Evolutionary conservation across 2,113 vertebrate species (phyloP).

Genomic region (Phrynocephalus versicolor): DNA sequence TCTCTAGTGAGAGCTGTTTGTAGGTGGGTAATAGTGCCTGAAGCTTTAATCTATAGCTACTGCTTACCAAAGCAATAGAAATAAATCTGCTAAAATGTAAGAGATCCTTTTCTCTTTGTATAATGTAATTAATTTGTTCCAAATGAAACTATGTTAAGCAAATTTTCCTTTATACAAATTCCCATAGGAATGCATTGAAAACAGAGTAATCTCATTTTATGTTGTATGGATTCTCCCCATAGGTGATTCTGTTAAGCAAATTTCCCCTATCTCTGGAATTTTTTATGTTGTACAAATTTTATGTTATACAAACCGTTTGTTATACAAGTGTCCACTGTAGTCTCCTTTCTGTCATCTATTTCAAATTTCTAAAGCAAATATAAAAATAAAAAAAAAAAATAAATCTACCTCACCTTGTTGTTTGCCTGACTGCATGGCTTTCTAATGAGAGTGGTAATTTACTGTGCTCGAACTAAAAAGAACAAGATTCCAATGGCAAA

Average conservation of each 20-base stretch:
- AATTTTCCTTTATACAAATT: too few relatives aligned
- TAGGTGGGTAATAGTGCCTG: not conserved
- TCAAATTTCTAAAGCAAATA: conserved; percentile 25
- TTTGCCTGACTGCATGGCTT: conserved; percentile 40
- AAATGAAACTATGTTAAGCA: too few relatives aligned
- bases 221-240: too few relatives aligned
- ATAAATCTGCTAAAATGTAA: not conserved
- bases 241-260: too few relatives aligned
- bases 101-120: not conserved
- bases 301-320: too few relatives aligned
- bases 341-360: conserved; percentile 3
- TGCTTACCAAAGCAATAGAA: conserved; percentile 6
- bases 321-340: too few relatives aligned
- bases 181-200: too few relatives aligned
- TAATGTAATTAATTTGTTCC: too few relatives aligned
- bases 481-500: conserved; percentile 47
- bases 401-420: conserved; percentile 35
- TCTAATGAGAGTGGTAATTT: conserved; percentile 43
- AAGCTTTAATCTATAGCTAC: not conserved
- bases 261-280: too few relatives aligned
- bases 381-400: too few relatives aligned
- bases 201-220: too few relatives aligned
- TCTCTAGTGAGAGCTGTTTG: not conserved
- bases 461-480: conserved; percentile 46
- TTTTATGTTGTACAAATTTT: too few relatives aligned